Base-by-base conservation (phyloP, 2,113 vertebrate genomes). In the Sitta europaea region DNA sequence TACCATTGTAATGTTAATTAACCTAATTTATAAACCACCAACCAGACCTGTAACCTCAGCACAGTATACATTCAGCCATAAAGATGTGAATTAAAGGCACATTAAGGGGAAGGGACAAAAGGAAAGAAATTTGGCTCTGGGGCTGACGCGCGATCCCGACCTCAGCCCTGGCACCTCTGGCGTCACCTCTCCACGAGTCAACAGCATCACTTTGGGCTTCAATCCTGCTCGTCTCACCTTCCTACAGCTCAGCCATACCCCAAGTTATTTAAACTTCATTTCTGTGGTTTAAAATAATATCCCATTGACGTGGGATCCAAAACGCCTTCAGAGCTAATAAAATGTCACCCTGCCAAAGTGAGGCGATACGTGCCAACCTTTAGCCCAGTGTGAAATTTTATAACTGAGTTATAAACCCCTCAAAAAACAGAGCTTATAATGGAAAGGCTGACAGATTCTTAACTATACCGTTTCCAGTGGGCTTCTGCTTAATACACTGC, bases 381-480 rank as follows among this genome's bases (percentile, higher is more conserved):
- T 96, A 96, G 95, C 94, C 96, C 96, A 93, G 86, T 88, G 96
- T 98, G 97, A 98, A 98, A 98, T 98, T 96, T 97, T 98, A 97
- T 97, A 98, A 97, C 96, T 90, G 96, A 98, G 96, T 98, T 98
- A 98, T 97, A 98, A 98, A 97, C 92, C 96, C 96, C 97, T 97
- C 97, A 96, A 96, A 98, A 96, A 97, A 76, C 95, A 96, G 93
- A 87, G 78, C 73, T 91, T 97, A 97, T 97, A 98, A 97, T 97
- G 97, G 97, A 97, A 98, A 97, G 31, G 95, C 95, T 98, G 97
- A 98, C 97, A 98, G 96, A 97, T 96, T 94, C 97, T 97, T 97
- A 97, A 96, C 98, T 98, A 97, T 97, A 94, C 83, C 92, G 92
- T 98, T 98, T 98, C 97, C 97, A 97, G 95, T 95, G 94, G 92